phyloP scores from a whole-genome alignment of 1,140 invertebrate genomes.

The Tetraneura akinire region DNA sequence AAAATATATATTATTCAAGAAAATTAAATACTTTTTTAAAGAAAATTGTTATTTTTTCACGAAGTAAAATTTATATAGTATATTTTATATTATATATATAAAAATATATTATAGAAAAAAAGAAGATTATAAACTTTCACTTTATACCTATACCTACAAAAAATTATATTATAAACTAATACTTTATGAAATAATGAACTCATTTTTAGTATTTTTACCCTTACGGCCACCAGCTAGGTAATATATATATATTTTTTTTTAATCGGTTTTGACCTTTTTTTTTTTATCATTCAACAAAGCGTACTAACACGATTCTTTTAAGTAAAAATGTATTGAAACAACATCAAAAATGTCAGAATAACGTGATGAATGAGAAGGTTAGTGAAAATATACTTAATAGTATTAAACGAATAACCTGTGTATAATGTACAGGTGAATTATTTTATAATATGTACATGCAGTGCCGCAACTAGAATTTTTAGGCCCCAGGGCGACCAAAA shows the following conservation, averaged over 20 bases:
- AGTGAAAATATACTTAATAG: neutral
- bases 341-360: neutral
- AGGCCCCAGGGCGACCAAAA: too few species aligned
- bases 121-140: neutral
- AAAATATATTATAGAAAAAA: neutral
- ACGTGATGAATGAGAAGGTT: neutral
- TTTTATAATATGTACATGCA: neutral
- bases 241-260: too few species aligned
- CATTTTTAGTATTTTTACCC: neutral
- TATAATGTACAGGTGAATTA: neutral
- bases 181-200: slow-evolving; percentile 11
- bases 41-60: neutral
- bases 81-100: neutral
- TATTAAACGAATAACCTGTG: neutral
- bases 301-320: neutral
- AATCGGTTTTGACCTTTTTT: neutral
- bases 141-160: neutral
- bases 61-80: neutral
- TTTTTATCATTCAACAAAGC: neutral
- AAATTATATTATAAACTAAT: neutral
- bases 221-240: too few species aligned
- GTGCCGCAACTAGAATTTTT: too few species aligned
- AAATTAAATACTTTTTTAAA: too few species aligned
- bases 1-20: too few species aligned
- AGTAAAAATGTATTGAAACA: neutral